Base-by-base conservation (phyloP, 2,888 invertebrate genomes). In the Cremastobaeus sp. region DNA sequence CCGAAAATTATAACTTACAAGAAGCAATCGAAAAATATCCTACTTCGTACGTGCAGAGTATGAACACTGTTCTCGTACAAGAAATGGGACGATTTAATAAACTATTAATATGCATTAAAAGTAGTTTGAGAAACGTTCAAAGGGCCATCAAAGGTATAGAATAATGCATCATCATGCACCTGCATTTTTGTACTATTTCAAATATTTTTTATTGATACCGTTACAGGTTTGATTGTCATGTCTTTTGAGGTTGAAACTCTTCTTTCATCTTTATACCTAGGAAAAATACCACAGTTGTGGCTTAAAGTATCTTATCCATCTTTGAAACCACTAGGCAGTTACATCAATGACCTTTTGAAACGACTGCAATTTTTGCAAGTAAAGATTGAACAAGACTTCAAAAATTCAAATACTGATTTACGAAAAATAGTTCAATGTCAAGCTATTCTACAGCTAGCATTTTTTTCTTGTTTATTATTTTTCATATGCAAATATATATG, bases 51-150 rank as follows among this genome's bases (percentile, higher is more conserved):
- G 88, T 92, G 86, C 95, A 97, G 90, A 96, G 96, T 80, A 96
- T 97, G 96, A 97, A 97, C 82, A 97, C 97, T 0, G 97, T 97
- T 0, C 89, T 97, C 54, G 94, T 96, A 2, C 95, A 96, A 86
- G 96, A 96, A 88, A 94, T 95, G 89, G 93, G 92, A 4, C 88
- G 95, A 48, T 95, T 94, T 81, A 95, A 95, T 74, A 90, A 91
- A 48, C 89, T 97, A 4, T 90, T 95, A n/a, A 85, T 83, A 3
- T 91, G 93, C n/a, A 93, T 97, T 41, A 89, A 94, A 59, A 88
- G 87, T 17, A 96, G 95, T 85, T 89, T 97, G 8, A 89, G 91
- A 55, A 94, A 95, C 47, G 92, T 97, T 8, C 92, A 92, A 82
- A 95, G 94, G 78, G 97, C 96, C 5, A 94, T 97, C 73, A 96